phyloP scores from a whole-genome alignment of 2,888 invertebrate species.

The Itoplectis maculator region DNA sequence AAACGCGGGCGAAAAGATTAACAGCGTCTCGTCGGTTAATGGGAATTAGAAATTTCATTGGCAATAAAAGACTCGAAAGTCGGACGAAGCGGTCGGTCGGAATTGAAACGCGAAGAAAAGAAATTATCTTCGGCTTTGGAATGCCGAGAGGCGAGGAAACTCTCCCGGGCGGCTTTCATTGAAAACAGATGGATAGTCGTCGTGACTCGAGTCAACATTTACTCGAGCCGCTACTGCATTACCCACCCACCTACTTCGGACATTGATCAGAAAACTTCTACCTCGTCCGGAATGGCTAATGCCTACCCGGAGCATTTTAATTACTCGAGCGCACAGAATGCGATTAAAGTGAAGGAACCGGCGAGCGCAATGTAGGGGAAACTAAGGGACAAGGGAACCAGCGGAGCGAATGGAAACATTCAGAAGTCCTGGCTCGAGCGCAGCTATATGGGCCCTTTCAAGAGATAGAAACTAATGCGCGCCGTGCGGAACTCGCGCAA shows the following conservation, averaged over 20 bases:
- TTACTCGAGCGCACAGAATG: constrained; percentile 73
- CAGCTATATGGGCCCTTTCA: constrained; percentile 65
- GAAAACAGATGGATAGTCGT: constrained; percentile 59
- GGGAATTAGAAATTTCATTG: constrained; percentile 20
- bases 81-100: background rate
- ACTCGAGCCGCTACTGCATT: constrained; percentile 66
- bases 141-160: constrained; percentile 35
- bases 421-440: constrained; percentile 62
- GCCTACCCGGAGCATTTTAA: constrained; percentile 71
- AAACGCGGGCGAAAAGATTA: background rate
- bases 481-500: constrained; percentile 48
- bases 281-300: constrained; percentile 66
- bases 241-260: constrained; percentile 62
- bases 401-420: constrained; percentile 71
- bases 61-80: constrained; percentile 7
- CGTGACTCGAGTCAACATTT: constrained; percentile 66
- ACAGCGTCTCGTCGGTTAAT: background rate
- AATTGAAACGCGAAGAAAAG: constrained; percentile 21
- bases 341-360: constrained; percentile 73
- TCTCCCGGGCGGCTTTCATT: constrained; percentile 48
- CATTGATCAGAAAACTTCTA: constrained; percentile 68
- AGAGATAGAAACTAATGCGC: constrained; percentile 54
- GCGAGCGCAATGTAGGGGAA: constrained; percentile 72
- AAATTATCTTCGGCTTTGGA: constrained; percentile 22
- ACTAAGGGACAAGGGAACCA: constrained; percentile 69